Evolutionary conservation across 2,113 vertebrate species (phyloP).

Genomic region (Chlorocebus sabaeus): DNA sequence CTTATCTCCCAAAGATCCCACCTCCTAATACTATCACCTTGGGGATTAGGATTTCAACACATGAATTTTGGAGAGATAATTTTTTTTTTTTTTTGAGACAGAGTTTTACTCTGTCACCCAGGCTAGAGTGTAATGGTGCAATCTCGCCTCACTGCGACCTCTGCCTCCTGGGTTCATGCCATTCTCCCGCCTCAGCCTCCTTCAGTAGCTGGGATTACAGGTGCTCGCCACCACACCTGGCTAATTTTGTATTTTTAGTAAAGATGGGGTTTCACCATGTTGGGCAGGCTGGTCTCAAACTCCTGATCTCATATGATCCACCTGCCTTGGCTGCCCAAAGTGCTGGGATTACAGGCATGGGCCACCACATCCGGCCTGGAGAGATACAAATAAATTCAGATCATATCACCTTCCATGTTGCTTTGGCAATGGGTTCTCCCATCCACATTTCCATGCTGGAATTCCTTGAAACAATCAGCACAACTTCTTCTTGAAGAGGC

Average conservation of each 20-base stretch:
- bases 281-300: background rate
- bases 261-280: background rate
- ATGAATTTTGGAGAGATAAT: background rate
- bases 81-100: background rate
- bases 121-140: background rate
- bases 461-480: background rate
- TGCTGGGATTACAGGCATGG: background rate
- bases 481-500: background rate
- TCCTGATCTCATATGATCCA: background rate
- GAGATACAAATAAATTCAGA: background rate
- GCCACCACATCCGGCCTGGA: background rate
- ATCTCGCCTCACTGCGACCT: background rate
- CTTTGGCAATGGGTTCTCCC: background rate
- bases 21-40: background rate
- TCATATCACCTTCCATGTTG: background rate
- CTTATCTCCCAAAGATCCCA: background rate
- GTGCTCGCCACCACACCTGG: background rate
- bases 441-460: background rate
- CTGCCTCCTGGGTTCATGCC: background rate
- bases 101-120: background rate
- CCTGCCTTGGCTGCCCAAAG: background rate
- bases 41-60: background rate
- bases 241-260: background rate
- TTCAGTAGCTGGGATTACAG: background rate
- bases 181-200: background rate